Evolutionary conservation across 2,797 vertebrate species (phyloP), one percentile per base, ranked within the genome.

Genomic region (Brachymystax lenok): DNA sequence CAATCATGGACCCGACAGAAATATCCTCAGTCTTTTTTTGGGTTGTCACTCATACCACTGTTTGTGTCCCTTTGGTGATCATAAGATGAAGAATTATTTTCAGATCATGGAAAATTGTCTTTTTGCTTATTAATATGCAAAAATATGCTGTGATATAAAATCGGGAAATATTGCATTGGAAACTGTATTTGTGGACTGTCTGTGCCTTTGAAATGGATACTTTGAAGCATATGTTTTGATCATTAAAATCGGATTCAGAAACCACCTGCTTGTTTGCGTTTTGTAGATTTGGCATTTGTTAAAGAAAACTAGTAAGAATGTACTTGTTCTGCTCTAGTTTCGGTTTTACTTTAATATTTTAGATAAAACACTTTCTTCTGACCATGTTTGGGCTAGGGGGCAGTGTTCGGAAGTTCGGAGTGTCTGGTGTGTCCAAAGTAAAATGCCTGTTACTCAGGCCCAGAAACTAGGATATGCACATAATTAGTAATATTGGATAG

Each of bases 1-100:
- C 81, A 79, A 64, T 86, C 61, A 73, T 74, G 1, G 75, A 89
- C 80, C 79, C 75, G 5, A 73, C 79, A 30, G 78, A 79, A 12
- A 76, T 78, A 56, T 56, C 4, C 51, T 73, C 24, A 46, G 10
- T 12, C 2, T 68, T 13, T 40, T 5, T 14, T 19, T 64, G 27
- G 71, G 10, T 28, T 33, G 14, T 30, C 16, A 30, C 30, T 33
- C 40, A 46, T 46, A 46, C 40, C 40, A 12, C 10, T 46, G 40
- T 46, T 46, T 46, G 3, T 33, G 13, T 54, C 0, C 3, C 69
- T 76, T 71, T 67, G 5, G 21, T 24, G 59, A 63, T 24, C 3
- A 63, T 63, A 12, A 63, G 12, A 27, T 24, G 10, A 63, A 27
- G n/a, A 63, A 27, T 63, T 63, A 7, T 27, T 13, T 21, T 63